Conservation (phyloP, 2,888 invertebrate genomes). For the Brassicogethes aeneus region DNA sequence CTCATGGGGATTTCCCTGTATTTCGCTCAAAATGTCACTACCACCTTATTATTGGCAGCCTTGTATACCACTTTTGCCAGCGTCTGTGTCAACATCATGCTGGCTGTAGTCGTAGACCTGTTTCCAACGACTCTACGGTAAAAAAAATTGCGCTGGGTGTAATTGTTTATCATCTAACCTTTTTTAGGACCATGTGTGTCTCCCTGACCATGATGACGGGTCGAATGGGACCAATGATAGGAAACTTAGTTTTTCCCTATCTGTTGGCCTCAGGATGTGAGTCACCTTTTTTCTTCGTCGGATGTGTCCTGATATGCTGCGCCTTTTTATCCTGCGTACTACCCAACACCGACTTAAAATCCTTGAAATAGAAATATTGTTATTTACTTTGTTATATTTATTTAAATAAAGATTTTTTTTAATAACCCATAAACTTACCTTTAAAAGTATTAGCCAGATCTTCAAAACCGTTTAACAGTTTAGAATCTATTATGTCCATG, state of each 20-base stretch:
- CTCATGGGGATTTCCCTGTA: conserved; percentile 10
- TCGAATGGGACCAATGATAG: conserved; percentile 58
- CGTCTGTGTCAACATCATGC: conserved; percentile 50
- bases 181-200: conserved; percentile 61
- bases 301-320: conserved; percentile 45
- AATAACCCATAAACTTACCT: too few species aligned
- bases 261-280: conserved; percentile 59
- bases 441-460: too few species aligned
- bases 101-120: conserved; percentile 55
- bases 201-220: conserved; percentile 64
- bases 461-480: too few species aligned
- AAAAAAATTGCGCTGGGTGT: conserved; percentile 5
- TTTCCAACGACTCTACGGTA: conserved; percentile 61
- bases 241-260: conserved; percentile 62
- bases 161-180: conserved; percentile 3
- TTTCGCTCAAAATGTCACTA: conserved; percentile 40
- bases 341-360: conserved; percentile 29
- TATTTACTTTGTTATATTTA: not conserved
- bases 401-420: not conserved
- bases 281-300: conserved; percentile 63
- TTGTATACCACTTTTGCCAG: conserved; percentile 47
- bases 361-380: conserved; percentile 19
- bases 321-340: conserved; percentile 22
- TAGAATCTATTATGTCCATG: too few species aligned
- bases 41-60: conserved; percentile 40